Evolutionary conservation across 2,797 vertebrate species (phyloP).

Genomic region (Yasuhikotakia modesta): DNA sequence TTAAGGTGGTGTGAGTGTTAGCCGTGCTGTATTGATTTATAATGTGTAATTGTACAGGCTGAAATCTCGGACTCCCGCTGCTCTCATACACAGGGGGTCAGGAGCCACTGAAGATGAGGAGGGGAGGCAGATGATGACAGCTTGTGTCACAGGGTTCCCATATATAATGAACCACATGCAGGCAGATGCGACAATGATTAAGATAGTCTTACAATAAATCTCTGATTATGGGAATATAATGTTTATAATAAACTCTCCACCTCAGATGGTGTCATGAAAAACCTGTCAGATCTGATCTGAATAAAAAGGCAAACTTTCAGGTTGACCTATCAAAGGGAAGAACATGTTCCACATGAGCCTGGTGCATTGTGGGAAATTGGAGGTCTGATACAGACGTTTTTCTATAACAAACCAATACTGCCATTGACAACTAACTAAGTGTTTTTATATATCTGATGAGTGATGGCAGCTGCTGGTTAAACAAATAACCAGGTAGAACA

Average conservation of each 20-base stretch:
- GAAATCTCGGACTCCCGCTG: slow-evolving; percentile 30
- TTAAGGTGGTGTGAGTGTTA: slow-evolving; percentile 51
- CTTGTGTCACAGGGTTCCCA: slow-evolving; percentile 15
- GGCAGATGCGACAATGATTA: slow-evolving; percentile 33
- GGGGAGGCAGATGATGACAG: slow-evolving; percentile 23
- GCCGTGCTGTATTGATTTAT: slow-evolving; percentile 63
- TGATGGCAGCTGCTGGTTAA: background rate
- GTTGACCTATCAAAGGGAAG: background rate
- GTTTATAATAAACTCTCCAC: background rate
- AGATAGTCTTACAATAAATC: slow-evolving; percentile 16
- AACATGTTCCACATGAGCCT: background rate
- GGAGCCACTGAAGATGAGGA: slow-evolving; percentile 1
- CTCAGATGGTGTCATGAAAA: background rate
- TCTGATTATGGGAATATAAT: background rate
- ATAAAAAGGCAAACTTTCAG: background rate
- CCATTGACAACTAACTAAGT: background rate
- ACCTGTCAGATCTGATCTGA: background rate
- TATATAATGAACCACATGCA: slow-evolving; percentile 36
- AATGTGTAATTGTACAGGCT: slow-evolving; percentile 61
- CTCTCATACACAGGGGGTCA: slow-evolving; percentile 25
- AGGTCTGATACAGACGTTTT: slow-evolving; percentile 27
- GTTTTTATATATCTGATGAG: slow-evolving; percentile 18
- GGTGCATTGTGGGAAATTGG: slow-evolving; percentile 8
- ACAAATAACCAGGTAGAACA: slow-evolving; percentile 16
- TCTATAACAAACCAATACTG: slow-evolving; percentile 22